Conservation (phyloP, 2,113 vertebrate genomes). For the Pachypanchax playfairii region DNA sequence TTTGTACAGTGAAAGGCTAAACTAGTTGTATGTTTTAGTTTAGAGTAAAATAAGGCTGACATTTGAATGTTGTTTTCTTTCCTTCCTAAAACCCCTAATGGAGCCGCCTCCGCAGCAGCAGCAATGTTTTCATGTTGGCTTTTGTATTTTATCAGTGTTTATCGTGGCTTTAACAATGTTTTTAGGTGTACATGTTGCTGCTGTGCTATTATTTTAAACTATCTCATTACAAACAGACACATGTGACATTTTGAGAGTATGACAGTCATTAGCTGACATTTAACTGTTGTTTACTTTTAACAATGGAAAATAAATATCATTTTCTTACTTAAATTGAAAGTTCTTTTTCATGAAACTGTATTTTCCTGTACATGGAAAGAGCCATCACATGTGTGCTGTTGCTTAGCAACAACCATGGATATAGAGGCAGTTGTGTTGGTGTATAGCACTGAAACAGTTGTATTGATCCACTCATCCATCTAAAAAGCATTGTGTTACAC, state of each 20-base stretch:
- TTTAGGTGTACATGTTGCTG: neutral
- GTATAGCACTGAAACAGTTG: constrained; percentile 43
- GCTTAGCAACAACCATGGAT: constrained; percentile 66
- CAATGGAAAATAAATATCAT: neutral
- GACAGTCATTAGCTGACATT: neutral
- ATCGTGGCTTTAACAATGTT: neutral
- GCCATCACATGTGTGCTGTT: constrained; percentile 51
- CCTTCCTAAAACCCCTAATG: no score
- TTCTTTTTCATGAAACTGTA: constrained; percentile 33
- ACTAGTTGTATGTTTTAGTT: neutral
- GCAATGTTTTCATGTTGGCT: neutral
- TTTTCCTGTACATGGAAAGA: constrained; percentile 41
- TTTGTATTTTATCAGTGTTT: neutral
- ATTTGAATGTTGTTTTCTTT: constrained; percentile 5
- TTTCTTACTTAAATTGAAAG: constrained; percentile 11
- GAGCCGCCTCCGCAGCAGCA: neutral
- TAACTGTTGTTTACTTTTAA: neutral
- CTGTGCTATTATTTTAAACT: neutral
- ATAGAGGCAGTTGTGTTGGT: constrained; percentile 36
- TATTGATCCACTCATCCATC: constrained; percentile 50
- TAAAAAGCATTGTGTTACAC: constrained; percentile 34
- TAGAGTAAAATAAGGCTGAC: neutral
- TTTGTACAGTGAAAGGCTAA: neutral
- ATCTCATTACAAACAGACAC: neutral
- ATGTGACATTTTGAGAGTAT: neutral